Conservation (phyloP, 2,113 vertebrate species). For the Gnathonemus echidnorhynchus region DNA sequence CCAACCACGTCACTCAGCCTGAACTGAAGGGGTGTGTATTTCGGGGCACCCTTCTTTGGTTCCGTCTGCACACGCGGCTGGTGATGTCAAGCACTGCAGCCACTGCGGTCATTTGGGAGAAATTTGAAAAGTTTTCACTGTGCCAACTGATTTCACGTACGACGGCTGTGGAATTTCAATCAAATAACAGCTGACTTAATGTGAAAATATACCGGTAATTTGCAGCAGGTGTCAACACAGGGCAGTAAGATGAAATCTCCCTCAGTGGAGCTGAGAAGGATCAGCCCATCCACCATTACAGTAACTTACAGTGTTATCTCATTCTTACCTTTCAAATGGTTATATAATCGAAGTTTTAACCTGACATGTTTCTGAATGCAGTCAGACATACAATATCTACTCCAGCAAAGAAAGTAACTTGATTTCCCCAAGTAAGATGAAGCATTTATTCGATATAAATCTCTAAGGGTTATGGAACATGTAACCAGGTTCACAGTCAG, state of each 20-base stretch:
- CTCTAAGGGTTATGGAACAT: not conserved
- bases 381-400: not conserved
- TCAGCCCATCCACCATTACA: not conserved
- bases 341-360: not conserved
- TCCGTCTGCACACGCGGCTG: not conserved
- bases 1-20: not conserved
- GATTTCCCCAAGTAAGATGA: not conserved
- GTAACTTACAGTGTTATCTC: not conserved
- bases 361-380: not conserved
- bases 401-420: not conserved
- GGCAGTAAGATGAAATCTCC: not conserved
- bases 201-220: not conserved
- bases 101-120: not conserved
- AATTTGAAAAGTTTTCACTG: not conserved
- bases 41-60: not conserved
- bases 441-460: not conserved
- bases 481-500: not conserved
- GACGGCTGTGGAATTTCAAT: not conserved
- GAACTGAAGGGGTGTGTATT: not conserved
- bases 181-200: not conserved
- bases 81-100: not conserved
- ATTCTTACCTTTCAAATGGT: not conserved
- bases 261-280: not conserved
- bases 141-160: not conserved
- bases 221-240: not conserved